These are phyloP conservation scores for Eurystomus glaucurus DNA, from an alignment of 2,797 vertebrate genomes.

Conservation along the genomic window DNA sequence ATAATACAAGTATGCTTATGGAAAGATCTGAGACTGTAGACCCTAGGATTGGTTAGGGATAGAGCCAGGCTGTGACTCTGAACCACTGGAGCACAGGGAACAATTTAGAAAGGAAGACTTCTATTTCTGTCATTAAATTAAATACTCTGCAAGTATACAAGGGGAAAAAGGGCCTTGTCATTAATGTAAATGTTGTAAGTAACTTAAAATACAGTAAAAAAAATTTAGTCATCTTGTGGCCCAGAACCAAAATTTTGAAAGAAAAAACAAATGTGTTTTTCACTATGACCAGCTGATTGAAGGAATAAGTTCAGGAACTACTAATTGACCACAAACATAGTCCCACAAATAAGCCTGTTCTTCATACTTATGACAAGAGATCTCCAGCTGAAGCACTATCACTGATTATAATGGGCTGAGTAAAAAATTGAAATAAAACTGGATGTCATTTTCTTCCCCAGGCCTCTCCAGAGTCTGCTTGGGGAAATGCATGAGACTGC, in stretches of 20 bases:
- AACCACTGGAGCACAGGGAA: not conserved
- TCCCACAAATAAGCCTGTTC: not conserved
- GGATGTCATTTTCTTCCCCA: not conserved
- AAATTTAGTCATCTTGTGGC: not conserved
- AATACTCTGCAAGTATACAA: not conserved
- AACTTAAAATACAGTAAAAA: not conserved
- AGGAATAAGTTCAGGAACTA: not conserved
- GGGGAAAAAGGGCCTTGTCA: not conserved
- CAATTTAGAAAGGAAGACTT: not conserved
- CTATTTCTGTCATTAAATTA: not conserved
- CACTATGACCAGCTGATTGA: not conserved
- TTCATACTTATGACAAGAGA: not conserved
- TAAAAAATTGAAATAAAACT: not conserved
- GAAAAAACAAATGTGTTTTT: not conserved
- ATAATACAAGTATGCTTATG: not conserved
- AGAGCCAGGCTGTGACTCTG: not conserved
- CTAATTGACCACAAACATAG: not conserved
- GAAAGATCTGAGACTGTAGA: not conserved
- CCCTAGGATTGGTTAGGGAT: not conserved
- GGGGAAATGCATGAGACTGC: not conserved
- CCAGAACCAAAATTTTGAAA: not conserved
- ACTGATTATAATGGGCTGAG: not conserved
- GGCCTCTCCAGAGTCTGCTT: not conserved
- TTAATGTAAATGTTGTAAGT: not conserved
- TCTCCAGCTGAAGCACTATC: not conserved